Conservation (phyloP, 2,888 invertebrate genomes). For the Lepidocyrtoides sp. region DNA sequence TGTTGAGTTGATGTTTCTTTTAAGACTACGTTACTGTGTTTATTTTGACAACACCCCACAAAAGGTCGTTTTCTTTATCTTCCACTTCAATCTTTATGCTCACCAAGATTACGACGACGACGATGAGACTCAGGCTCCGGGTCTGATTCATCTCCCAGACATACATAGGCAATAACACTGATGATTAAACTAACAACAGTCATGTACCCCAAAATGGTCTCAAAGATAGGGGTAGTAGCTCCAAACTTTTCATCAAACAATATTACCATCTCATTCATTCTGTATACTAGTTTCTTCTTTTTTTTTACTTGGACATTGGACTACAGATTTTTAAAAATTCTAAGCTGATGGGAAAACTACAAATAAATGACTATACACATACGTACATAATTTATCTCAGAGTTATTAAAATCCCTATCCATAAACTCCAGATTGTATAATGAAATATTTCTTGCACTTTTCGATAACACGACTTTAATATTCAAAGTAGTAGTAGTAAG, state of each 20-base stretch:
- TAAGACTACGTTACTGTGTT: background rate
- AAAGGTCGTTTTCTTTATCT: background rate
- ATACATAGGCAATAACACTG: constrained; percentile 6
- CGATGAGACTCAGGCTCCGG: constrained; percentile 27
- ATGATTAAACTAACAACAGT: background rate
- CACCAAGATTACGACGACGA: constrained; percentile 21
- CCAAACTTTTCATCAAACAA: constrained; percentile 4
- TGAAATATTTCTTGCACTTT: no score
- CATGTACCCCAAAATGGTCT: constrained; percentile 23
- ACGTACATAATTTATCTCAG: no score
- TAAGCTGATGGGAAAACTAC: no score
- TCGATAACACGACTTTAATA: no score
- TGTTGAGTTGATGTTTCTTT: background rate
- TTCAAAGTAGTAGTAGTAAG: no score
- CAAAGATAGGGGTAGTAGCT: background rate
- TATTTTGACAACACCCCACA: background rate
- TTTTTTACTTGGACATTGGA: no score
- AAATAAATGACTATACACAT: no score
- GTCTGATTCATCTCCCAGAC: background rate
- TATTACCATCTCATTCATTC: constrained; percentile 11
- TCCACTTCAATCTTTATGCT: constrained; percentile 10
- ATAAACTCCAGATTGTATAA: no score
- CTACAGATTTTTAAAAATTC: no score
- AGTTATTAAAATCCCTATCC: no score
- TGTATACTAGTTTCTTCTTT: background rate